These are phyloP conservation scores for Spilarctia lutea DNA, from an alignment of 2,888 invertebrate species.

Conservation along the genomic window DNA sequence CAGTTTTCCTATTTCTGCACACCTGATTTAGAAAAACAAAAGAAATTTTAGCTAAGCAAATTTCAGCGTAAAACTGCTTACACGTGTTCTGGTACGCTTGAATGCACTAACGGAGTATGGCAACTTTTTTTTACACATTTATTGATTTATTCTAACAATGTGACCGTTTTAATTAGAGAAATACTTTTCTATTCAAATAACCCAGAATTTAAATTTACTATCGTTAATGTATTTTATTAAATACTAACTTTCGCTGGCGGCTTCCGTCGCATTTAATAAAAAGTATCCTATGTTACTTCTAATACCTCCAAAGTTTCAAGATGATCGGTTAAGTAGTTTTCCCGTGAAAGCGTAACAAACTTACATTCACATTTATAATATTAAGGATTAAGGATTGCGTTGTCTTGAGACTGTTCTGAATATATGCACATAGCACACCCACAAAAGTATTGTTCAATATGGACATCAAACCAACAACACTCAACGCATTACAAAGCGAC, in stretches of 20 bases:
- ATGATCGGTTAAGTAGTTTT: too few relatives aligned
- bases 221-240: background rate
- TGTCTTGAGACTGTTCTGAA: background rate
- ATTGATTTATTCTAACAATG: background rate
- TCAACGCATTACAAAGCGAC: too few relatives aligned
- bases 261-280: too few relatives aligned
- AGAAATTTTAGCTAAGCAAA: background rate
- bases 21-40: background rate
- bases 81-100: background rate
- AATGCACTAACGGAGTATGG: background rate
- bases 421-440: background rate
- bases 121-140: background rate
- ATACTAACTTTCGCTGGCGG: too few relatives aligned
- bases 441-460: too few relatives aligned
- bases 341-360: too few relatives aligned
- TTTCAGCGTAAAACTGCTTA: background rate
- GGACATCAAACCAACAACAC: too few relatives aligned
- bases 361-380: too few relatives aligned
- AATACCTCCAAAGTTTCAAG: too few relatives aligned
- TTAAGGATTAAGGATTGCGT: too few relatives aligned
- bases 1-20: constrained; percentile 1
- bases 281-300: too few relatives aligned
- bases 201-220: too few relatives aligned
- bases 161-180: background rate
- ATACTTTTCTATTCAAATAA: background rate